Evolutionary conservation across 2,888 invertebrate species (phyloP).

Genomic region (Andrena chrysosceles): DNA sequence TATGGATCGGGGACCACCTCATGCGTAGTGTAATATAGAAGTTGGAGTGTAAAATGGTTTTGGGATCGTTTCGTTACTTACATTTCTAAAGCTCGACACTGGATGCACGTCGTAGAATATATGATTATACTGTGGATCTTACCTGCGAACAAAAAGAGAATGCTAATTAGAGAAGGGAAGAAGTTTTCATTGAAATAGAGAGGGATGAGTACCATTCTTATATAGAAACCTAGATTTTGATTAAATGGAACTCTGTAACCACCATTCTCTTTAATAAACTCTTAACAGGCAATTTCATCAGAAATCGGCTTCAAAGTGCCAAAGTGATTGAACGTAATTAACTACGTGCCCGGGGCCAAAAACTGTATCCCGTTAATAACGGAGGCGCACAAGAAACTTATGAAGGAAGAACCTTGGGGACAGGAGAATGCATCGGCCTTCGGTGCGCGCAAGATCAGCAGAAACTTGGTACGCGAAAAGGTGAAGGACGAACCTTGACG

Average conservation of each 20-base stretch:
- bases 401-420: constrained; percentile 65
- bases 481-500: constrained; percentile 64
- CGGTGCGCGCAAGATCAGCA: constrained; percentile 49
- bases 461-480: constrained; percentile 55
- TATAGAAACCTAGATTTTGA: no score
- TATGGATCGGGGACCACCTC: no score
- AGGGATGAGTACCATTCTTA: no score
- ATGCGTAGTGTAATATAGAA: no score
- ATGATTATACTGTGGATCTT: not conserved
- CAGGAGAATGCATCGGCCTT: constrained; percentile 68
- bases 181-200: not conserved
- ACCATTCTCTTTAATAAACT: not conserved
- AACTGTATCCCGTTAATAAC: constrained; percentile 34
- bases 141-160: constrained; percentile 27
- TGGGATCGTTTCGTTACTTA: constrained; percentile 3
- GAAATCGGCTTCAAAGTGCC: not conserved
- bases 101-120: not conserved
- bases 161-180: not conserved
- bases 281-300: not conserved
- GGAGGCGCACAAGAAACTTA: constrained; percentile 39
- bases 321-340: constrained; percentile 2
- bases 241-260: no score
- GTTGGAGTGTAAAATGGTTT: no score
- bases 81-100: not conserved
- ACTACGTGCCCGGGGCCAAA: not conserved